Evolutionary conservation across 2,797 vertebrate genomes (phyloP).

Genomic region (Menidia menidia): DNA sequence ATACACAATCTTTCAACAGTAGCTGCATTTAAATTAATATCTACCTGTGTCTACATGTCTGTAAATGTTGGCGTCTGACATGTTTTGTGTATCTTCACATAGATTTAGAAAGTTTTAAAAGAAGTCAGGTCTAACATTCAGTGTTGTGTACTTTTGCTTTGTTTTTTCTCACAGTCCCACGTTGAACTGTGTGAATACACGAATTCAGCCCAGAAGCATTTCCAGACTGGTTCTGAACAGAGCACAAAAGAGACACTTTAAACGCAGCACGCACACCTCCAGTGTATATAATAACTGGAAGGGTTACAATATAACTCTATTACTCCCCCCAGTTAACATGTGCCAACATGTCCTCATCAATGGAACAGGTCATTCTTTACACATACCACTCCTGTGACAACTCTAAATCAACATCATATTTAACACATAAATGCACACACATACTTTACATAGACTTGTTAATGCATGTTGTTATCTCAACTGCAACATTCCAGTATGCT

Average conservation of each 20-base stretch:
- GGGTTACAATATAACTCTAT: constrained; percentile 6
- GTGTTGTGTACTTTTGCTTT: neutral
- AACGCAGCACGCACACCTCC: neutral
- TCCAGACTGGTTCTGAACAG: constrained; percentile 8
- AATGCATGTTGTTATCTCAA: too few species aligned
- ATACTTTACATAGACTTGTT: too few species aligned
- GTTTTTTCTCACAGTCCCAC: neutral
- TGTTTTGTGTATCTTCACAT: too few species aligned
- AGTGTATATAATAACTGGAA: constrained; percentile 7
- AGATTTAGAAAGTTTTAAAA: too few species aligned
- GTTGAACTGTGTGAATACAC: neutral
- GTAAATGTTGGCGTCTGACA: too few species aligned
- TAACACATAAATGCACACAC: constrained; percentile 10
- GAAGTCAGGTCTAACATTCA: neutral
- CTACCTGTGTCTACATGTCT: too few species aligned
- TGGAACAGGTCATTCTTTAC: constrained; percentile 28
- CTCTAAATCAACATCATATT: constrained; percentile 33
- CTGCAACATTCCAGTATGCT: neutral
- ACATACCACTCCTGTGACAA: neutral
- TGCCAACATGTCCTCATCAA: constrained; percentile 29
- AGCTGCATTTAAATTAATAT: too few species aligned
- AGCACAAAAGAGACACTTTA: neutral
- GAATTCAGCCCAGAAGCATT: neutral
- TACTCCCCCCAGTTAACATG: constrained; percentile 25
- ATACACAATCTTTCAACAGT: too few species aligned